Evolutionary conservation across 2,797 vertebrate genomes (phyloP).

Genomic region (Ceryle rudis): DNA sequence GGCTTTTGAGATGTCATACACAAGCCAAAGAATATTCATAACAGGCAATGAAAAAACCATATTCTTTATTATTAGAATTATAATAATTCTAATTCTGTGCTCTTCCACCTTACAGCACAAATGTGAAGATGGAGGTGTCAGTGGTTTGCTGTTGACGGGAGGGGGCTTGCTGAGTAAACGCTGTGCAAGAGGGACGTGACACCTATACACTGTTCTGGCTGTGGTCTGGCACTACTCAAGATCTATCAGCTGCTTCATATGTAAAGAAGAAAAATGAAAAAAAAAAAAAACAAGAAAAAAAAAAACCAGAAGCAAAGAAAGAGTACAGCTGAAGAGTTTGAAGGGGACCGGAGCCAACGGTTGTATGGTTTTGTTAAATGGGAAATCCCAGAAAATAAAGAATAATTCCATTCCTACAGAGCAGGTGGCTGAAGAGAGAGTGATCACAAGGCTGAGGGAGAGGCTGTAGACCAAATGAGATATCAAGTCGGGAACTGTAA

Average conservation of each 20-base stretch:
- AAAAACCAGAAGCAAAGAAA: no score
- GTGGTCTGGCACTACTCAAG: not conserved
- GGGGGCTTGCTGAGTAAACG: not conserved
- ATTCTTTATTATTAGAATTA: no score
- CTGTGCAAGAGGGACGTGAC: rapidly evolving
- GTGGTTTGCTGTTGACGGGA: not conserved
- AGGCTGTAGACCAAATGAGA: not conserved
- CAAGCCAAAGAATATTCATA: not conserved
- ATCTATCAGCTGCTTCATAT: not conserved
- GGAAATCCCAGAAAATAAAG: not conserved
- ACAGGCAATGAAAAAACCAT: not conserved
- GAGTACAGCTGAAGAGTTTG: not conserved
- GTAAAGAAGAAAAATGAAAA: not conserved
- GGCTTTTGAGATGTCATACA: not conserved
- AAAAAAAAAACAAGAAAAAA: no score
- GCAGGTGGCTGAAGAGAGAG: not conserved
- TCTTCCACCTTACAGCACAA: not conserved
- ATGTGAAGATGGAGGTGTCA: not conserved
- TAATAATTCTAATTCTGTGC: no score
- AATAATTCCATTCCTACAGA: not conserved
- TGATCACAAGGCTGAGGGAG: not conserved
- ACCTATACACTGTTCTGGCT: not conserved
- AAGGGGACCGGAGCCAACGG: not conserved
- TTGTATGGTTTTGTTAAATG: not conserved
- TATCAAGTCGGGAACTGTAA: not conserved